Percentiles rank a stretch among this genome's conserved stretches.
Evolutionary conservation across 53 echinoderm and acorn worm species (phyloP).

Genomic region (Luidia sarsii): DNA sequence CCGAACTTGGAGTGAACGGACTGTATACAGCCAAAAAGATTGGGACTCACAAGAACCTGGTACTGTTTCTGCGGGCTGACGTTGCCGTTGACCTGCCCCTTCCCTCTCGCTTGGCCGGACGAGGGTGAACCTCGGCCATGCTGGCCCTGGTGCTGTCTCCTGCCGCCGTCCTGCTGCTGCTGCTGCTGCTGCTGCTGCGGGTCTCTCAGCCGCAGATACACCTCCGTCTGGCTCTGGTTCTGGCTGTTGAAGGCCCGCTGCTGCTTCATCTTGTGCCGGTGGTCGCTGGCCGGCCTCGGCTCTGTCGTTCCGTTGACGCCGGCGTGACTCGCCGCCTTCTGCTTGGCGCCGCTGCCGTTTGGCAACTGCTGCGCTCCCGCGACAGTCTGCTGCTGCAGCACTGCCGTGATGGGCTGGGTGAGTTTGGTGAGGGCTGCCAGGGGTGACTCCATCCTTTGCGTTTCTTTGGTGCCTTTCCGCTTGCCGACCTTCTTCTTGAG

Average conservation of each 20-base stretch:
- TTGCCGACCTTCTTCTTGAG: conserved; percentile 58
- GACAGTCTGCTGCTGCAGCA: conserved; percentile 22
- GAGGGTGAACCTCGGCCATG: conserved; percentile 25
- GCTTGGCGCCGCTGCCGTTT: conserved; percentile 1
- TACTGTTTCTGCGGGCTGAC: conserved; percentile 57
- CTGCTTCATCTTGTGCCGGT: conserved; percentile 62
- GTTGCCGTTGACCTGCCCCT: conserved; percentile 10
- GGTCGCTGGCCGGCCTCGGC: conserved; percentile 15
- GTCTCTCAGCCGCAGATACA: conserved; percentile 68
- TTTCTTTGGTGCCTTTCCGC: conserved; percentile 60
- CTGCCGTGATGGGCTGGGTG: conserved; percentile 57
- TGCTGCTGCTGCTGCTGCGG: conserved; percentile 21
- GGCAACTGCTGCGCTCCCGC: background rate
- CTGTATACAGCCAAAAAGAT: too few relatives aligned
- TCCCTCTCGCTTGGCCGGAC: conserved; percentile 36
- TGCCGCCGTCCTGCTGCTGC: background rate
- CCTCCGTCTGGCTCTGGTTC: conserved; percentile 71
- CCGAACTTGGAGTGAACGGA: too few relatives aligned
- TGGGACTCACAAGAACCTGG: conserved; percentile 59
- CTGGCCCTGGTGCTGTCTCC: conserved; percentile 34
- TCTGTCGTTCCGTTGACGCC: conserved; percentile 2
- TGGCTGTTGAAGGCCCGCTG: conserved; percentile 68
- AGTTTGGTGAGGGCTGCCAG: conserved; percentile 60
- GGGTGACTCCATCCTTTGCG: conserved; percentile 58
- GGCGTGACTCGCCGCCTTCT: background rate